Base-by-base conservation (phyloP, 2,797 vertebrate species). In the Melanotaenia nigrans region DNA sequence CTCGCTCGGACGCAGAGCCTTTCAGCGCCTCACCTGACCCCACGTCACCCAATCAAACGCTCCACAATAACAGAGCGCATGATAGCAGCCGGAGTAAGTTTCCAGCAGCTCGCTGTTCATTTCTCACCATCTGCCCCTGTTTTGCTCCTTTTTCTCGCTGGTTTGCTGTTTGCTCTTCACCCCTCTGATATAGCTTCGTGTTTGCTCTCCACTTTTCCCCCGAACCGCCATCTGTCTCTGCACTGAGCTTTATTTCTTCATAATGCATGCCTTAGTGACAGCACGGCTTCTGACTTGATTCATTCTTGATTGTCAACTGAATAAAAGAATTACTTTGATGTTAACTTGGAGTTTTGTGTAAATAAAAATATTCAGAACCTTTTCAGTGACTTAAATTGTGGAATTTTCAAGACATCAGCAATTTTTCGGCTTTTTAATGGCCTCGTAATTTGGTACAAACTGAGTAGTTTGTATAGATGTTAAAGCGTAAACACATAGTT, bases 61-160 rank as follows among this genome's bases (percentile, higher is more conserved):
- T 87, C 65, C 88, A 92, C 90, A 92, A 90, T 90, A 94, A 89
- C 92, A 95, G 92, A 83, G 92, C 90, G 55, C 92, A 94, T 89
- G 95, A 91, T 84, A 94, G 94, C 86, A 82, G 85, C 89, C 93
- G 94, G 91, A 95, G 96, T 96, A 95, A 96, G 96, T 95, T 73
- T 62, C 71, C 65, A 33, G 64, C 57, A 63, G 70, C 73, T 75
- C 25, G 0, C 18, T 68, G 16, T 71, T 51, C 22, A 68, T 38
- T 67, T 60, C 61, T 42, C 32, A 1, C 35, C 57, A 49, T 61
- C 42, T 22, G 3, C 72, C 32, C 71, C 28, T 78, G 56, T 67
- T 61, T 18, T 62, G 24, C 30, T 76, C 71, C 57, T 62, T 56
- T 53, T n/a, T 3, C 42, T n/a, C 1, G 16, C 65, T 51, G 65